Evolutionary conservation across 2,797 vertebrate species (phyloP).

Genomic region (Hippopotamyrus pictus): DNA sequence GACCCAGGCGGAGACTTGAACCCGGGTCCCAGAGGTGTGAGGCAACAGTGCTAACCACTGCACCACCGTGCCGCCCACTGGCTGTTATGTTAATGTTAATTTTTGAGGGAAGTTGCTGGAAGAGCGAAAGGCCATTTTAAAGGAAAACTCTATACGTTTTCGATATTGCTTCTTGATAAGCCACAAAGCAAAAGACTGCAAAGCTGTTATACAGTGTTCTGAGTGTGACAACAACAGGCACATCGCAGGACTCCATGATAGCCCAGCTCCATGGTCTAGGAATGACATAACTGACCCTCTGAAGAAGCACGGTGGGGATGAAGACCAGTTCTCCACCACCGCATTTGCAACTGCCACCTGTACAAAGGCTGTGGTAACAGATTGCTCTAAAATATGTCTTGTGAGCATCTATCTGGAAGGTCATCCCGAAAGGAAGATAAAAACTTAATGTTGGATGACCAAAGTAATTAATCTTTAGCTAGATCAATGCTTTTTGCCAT

Average conservation of each 20-base stretch:
- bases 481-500: constrained; percentile 20
- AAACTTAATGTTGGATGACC: constrained; percentile 29
- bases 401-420: neutral
- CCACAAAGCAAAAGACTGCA: constrained; percentile 20
- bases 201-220: neutral
- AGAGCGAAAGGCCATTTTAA: too few relatives aligned
- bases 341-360: neutral
- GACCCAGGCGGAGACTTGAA: too few relatives aligned
- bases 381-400: neutral
- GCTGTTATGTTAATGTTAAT: too few relatives aligned
- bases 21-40: too few relatives aligned
- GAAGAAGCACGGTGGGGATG: neutral
- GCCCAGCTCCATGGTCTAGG: neutral
- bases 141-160: constrained; percentile 17
- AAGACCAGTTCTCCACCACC: neutral
- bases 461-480: constrained; percentile 26
- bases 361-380: neutral
- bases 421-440: constrained; percentile 11
- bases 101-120: too few relatives aligned
- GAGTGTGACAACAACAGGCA: constrained; percentile 25
- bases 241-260: constrained; percentile 20
- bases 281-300: neutral
- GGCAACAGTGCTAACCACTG: too few relatives aligned
- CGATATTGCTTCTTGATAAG: neutral
- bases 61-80: too few relatives aligned